Base-by-base conservation (phyloP, 2,113 vertebrate species). In the Chinchilla lanigera region DNA sequence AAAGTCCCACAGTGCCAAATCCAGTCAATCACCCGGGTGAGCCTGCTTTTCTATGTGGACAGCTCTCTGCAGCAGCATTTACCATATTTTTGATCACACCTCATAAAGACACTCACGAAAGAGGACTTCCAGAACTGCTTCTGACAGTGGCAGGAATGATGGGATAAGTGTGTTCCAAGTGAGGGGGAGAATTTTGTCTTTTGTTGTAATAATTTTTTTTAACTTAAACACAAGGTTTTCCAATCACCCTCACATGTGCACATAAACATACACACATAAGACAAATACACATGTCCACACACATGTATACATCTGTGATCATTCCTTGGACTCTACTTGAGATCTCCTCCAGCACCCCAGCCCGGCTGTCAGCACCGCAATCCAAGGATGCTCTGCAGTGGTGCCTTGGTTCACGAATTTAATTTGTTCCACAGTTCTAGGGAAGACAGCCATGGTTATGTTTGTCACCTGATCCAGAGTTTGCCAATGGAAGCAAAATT, bases 271-370 rank as follows among this genome's bases (percentile, higher is more conserved):
- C 8, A 20, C 20, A 38, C 22, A 65, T 26, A 44, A 3, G 10
- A 41, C 5, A 33, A 13, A 16, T 8, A 3, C 35, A 81, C 10
- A 41, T 5, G 61, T 80, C 38, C 35, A 63, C 30, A 35, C 20
- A 4, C 2, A 19, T 58, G 13, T 7, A 13, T n/a, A 58, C 19
- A 26, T 8, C 41, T 20, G n/a, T 1, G 41, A 4, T 44, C 24
- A 44, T 75, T 56, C 22, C 47, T 5, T 20, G 30, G 6, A 35
- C 5, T 35, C 50, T n/a, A 1, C 10, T 16, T 22, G 20, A 38
- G 33, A 38, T 19, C 13, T 26, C 17, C 2, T 26, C 5, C 9
- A 13, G 9, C 0, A 12, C 33, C 14, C n/a, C 9, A 5, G 22
- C 17, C 10, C 8, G 17, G 12, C 35, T 5, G 2, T 28, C 24